phyloP scores from a whole-genome alignment of 2,113 vertebrate species.

The Pseudorectes ferrugineus region DNA sequence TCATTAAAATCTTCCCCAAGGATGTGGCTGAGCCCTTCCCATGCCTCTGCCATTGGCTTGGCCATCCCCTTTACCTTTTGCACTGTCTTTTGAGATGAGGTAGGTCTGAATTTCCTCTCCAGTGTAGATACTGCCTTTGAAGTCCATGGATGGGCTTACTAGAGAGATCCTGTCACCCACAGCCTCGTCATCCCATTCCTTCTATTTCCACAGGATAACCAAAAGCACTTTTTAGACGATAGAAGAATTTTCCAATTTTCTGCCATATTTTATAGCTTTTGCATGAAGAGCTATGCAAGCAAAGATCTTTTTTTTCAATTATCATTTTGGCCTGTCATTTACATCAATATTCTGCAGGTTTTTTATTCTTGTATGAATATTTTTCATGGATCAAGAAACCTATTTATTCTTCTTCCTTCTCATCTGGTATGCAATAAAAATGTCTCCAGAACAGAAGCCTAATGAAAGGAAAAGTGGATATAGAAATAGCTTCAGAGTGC shows the following conservation, averaged over 20 bases:
- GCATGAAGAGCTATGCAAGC: neutral
- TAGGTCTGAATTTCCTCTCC: neutral
- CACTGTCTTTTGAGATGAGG: neutral
- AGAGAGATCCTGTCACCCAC: neutral
- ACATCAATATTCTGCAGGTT: neutral
- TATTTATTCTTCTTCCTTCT: slow-evolving; percentile 17
- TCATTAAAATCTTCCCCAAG: neutral
- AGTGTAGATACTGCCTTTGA: neutral
- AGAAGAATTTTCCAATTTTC: neutral
- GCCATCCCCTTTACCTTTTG: neutral
- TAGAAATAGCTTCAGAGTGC: neutral
- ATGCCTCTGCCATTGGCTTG: neutral
- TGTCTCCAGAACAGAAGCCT: neutral
- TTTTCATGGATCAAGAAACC: neutral
- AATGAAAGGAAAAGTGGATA: neutral
- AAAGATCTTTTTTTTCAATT: neutral
- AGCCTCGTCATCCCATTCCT: neutral
- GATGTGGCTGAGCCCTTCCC: neutral
- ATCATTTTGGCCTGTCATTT: neutral
- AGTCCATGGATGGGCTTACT: neutral
- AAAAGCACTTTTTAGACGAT: neutral
- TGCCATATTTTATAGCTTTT: neutral
- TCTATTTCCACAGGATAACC: neutral
- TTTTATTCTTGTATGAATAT: neutral
- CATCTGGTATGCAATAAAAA: neutral